Percentiles rank a stretch among this genome's conserved stretches.
These are phyloP conservation scores for Melangyna quadrimaculata DNA, from an alignment of 2,888 invertebrate genomes.

Conservation along the genomic window DNA sequence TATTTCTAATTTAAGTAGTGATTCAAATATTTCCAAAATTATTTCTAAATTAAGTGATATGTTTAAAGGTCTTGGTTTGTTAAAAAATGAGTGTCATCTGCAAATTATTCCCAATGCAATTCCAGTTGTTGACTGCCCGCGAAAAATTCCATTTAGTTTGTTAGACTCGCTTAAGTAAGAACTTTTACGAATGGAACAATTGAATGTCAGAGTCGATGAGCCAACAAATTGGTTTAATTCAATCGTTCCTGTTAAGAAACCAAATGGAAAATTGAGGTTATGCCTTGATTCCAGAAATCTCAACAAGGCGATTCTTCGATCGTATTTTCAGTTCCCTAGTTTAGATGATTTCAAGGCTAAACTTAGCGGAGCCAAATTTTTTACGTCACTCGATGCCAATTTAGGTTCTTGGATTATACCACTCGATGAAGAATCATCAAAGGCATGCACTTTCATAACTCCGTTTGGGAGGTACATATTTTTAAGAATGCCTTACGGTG, in stretches of 20 bases:
- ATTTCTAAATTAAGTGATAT: no score
- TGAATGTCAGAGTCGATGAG: constrained; percentile 40
- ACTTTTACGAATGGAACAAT: not conserved
- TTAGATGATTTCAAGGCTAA: no score
- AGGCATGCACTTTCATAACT: constrained; percentile 7
- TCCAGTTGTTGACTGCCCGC: constrained; percentile 1
- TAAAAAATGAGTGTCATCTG: constrained; percentile 7
- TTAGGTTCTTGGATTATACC: constrained; percentile 33
- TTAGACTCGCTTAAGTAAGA: not conserved
- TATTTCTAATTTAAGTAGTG: not conserved
- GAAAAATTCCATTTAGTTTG: not conserved
- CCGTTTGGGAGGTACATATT: not conserved
- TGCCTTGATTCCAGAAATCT: constrained; percentile 62
- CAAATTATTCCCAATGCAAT: not conserved
- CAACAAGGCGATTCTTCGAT: constrained; percentile 58
- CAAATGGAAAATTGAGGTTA: constrained; percentile 54
- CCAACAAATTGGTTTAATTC: constrained; percentile 68
- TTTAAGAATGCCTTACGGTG: constrained; percentile 6
- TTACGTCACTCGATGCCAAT: constrained; percentile 39
- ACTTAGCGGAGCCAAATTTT: constrained; percentile 45
- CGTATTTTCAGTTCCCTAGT: no score
- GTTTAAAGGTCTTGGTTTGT: constrained; percentile 7
- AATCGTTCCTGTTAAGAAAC: constrained; percentile 59
- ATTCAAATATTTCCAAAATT: constrained; percentile 7
- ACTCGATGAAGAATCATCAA: constrained; percentile 18